Evolutionary conservation across 2,113 vertebrate genomes (phyloP).

Genomic region (Calypte anna): DNA sequence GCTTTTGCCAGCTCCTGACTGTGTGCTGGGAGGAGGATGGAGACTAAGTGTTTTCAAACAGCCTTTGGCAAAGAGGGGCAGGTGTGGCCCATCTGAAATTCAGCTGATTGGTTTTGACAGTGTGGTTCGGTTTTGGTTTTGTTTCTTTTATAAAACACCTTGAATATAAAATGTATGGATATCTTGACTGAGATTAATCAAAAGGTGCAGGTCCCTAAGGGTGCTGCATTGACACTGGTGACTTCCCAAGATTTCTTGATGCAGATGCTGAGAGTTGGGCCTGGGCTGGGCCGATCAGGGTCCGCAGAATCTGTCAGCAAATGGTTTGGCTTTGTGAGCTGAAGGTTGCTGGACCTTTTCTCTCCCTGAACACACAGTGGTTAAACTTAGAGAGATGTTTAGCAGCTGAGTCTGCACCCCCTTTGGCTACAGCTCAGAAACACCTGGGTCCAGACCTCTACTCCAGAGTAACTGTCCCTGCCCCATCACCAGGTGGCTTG

Average conservation of each 20-base stretch:
- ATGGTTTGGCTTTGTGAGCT: background rate
- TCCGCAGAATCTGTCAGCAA: accelerated
- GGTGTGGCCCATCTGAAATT: background rate
- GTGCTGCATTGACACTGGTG: background rate
- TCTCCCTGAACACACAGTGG: background rate
- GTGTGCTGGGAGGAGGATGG: background rate
- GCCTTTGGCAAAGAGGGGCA: background rate
- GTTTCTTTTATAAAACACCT: background rate
- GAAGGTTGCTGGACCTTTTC: background rate
- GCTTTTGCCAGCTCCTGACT: background rate
- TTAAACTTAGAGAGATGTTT: background rate
- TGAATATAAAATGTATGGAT: background rate
- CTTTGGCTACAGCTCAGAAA: background rate
- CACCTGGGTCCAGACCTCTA: background rate
- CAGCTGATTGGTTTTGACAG: background rate
- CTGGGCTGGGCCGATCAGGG: accelerated
- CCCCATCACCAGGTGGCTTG: accelerated
- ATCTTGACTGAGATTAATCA: background rate
- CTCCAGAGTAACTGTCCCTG: accelerated
- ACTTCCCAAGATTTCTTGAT: background rate
- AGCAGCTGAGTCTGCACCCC: background rate
- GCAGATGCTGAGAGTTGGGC: accelerated
- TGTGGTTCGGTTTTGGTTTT: background rate
- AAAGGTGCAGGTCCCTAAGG: background rate
- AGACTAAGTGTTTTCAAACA: background rate